These are phyloP conservation scores for Psylliodes chrysocephalus DNA, from an alignment of 2,888 invertebrate genomes.

Conservation along the genomic window DNA sequence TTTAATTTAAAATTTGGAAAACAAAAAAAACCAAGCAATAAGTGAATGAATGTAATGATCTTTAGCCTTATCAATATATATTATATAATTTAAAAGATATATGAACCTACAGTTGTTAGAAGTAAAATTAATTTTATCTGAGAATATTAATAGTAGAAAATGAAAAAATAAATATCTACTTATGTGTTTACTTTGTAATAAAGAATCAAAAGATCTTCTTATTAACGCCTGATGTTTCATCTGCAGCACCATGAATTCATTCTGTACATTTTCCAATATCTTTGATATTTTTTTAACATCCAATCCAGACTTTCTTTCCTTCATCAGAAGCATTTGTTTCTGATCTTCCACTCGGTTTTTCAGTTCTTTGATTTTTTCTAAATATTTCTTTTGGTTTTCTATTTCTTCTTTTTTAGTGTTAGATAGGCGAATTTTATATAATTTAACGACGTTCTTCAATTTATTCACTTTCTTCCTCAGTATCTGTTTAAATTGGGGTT, in stretches of 20 bases:
- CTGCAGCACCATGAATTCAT: conserved; percentile 2
- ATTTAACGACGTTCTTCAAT: not conserved
- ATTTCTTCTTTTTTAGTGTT: conserved; percentile 1
- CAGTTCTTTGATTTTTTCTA: not conserved
- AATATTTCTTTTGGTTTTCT: not conserved
- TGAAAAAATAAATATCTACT: too few relatives aligned
- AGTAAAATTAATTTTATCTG: too few relatives aligned
- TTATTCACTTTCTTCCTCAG: not conserved
- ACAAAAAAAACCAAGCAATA: too few relatives aligned
- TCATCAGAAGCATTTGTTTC: conserved; percentile 1
- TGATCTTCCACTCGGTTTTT: not conserved
- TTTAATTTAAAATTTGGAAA: too few relatives aligned
- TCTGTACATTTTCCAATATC: conserved; percentile 4
- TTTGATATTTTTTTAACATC: conserved; percentile 11
- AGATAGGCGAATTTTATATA: not conserved
- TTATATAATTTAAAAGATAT: too few relatives aligned
- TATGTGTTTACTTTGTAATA: conserved; percentile 2
- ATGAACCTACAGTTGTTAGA: too few relatives aligned
- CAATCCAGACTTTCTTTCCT: conserved; percentile 5
- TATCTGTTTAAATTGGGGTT: conserved; percentile 2
- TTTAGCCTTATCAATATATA: too few relatives aligned
- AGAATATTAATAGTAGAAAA: too few relatives aligned
- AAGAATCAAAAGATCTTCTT: conserved; percentile 3
- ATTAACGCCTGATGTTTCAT: conserved; percentile 7
- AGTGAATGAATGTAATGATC: too few relatives aligned